Base-by-base conservation (phyloP, 1,140 invertebrate genomes). In the Drosophila pseudoobscura region DNA sequence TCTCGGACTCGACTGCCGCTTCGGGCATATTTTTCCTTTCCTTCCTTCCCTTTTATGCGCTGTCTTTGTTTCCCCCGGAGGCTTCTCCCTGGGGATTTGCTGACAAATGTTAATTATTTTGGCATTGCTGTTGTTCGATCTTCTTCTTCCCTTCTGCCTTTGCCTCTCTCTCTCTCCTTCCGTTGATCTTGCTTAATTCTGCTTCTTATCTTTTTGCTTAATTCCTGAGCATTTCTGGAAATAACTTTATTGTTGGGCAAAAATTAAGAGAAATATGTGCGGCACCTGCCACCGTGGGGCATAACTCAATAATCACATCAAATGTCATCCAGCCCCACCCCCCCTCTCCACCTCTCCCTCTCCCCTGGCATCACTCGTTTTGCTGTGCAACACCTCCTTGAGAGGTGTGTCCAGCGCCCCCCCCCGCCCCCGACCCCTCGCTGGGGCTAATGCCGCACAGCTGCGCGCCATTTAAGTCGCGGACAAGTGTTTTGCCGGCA, bases 221-320 rank as follows among this genome's bases (percentile, higher is more conserved):
- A 64, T 69, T 69, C 45, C 66, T 69, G 35, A 39, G 35, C 69
- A 70, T 70, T 65, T 49, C 66, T 5, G 63, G 4, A 65, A 84
- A 84, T 84, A 87, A 87, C 82, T 87, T 87, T 46, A 87, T 87
- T 74, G 82, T 13, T 3, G 35, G 3, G 35, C 24, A 80, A 80
- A 71, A 85, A 85, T 85, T 85, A 88, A 85, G 62, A 64, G 70
- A 88, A 88, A 87, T 82, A 85, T 85, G 75, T 65, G 49, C 68
- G 54, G 82, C 83, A 75, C 78, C 78, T 87, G 82, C 83, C 75
- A 61, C 83, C 82, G 82, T 80, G 78, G 78, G 83, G 82, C 82
- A 85, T 85, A 85, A 88, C 82, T 85, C 83, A 85, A 85, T 85
- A 85, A 85, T 85, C 82, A 82, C 83, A 78, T 88, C 82, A 84